Conservation (phyloP, 2,113 vertebrate species). For the Motacilla alba region DNA sequence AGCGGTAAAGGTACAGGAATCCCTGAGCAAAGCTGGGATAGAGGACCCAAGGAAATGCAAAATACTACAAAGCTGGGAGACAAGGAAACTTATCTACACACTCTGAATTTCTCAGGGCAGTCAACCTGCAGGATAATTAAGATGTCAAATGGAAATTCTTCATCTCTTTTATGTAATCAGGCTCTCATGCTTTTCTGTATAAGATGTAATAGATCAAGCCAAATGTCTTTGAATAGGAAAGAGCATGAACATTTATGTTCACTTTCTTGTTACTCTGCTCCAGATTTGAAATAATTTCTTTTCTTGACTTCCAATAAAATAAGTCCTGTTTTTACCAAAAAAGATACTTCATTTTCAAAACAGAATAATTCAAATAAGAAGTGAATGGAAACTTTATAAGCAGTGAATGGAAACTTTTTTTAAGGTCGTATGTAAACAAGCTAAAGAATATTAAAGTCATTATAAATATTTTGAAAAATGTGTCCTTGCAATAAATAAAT, state of each 20-base stretch:
- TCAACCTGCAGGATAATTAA: not conserved
- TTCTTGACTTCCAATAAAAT: not conserved
- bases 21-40: rapidly evolving
- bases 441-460: not conserved
- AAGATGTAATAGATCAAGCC: not conserved
- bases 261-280: not conserved
- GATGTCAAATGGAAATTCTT: not conserved
- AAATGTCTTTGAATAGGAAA: not conserved
- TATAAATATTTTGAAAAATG: not conserved
- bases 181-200: not conserved
- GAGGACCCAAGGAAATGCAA: rapidly evolving
- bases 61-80: not conserved
- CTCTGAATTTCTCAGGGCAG: not conserved
- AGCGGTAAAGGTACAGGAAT: not conserved
- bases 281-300: not conserved
- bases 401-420: not conserved
- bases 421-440: not conserved
- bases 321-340: not conserved
- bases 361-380: not conserved
- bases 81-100: not conserved
- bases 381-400: not conserved
- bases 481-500: not conserved
- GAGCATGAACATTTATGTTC: not conserved
- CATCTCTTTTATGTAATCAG: not conserved
- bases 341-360: not conserved